A percentile compares a stretch with the other conserved stretches of the same genome.
Conservation (phyloP, 1,140 invertebrate species). For the Limonius californicus region DNA sequence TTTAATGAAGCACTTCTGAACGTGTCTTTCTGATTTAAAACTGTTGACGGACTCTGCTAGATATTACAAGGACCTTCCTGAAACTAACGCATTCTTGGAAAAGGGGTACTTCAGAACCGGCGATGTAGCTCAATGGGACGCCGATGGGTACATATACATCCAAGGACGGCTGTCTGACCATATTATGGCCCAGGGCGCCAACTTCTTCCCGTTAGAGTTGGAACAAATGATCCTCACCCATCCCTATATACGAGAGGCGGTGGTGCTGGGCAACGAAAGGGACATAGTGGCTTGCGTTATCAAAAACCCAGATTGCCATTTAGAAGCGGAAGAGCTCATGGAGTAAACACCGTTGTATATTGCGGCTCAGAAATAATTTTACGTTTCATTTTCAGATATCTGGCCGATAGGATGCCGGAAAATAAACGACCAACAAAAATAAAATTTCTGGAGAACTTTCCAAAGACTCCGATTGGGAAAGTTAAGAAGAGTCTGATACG, state of each 20-base stretch:
- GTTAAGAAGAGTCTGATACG: slow-evolving; percentile 23
- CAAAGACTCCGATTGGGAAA: slow-evolving; percentile 27
- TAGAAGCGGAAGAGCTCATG: slow-evolving; percentile 15
- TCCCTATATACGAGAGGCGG: slow-evolving; percentile 60
- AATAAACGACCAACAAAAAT: slow-evolving; percentile 20
- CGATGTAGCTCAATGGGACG: slow-evolving; percentile 64
- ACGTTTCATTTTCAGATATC: slow-evolving; percentile 25
- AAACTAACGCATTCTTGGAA: slow-evolving; percentile 23
- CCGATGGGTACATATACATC: slow-evolving; percentile 60
- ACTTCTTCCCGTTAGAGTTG: slow-evolving; percentile 52
- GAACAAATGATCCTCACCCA: slow-evolving; percentile 64
- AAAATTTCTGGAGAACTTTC: slow-evolving; percentile 28
- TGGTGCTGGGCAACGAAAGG: slow-evolving; percentile 62
- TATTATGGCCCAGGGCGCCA: slow-evolving; percentile 17
- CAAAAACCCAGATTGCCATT: slow-evolving; percentile 14
- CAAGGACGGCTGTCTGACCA: slow-evolving; percentile 68
- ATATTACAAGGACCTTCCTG: slow-evolving; percentile 32
- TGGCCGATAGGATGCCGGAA: slow-evolving; percentile 15
- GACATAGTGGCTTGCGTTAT: slow-evolving; percentile 48
- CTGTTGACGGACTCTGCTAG: too few species aligned
- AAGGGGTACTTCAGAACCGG: slow-evolving; percentile 64
- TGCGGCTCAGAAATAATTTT: too few species aligned
- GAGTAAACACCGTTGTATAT: slow-evolving; percentile 15
- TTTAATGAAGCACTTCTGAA: too few species aligned
- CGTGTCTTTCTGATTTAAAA: too few species aligned